Percentiles rank a stretch among this genome's conserved stretches.
These are phyloP conservation scores for Anoplophora glabripennis DNA, from an alignment of 1,140 invertebrate species.

Conservation along the genomic window DNA sequence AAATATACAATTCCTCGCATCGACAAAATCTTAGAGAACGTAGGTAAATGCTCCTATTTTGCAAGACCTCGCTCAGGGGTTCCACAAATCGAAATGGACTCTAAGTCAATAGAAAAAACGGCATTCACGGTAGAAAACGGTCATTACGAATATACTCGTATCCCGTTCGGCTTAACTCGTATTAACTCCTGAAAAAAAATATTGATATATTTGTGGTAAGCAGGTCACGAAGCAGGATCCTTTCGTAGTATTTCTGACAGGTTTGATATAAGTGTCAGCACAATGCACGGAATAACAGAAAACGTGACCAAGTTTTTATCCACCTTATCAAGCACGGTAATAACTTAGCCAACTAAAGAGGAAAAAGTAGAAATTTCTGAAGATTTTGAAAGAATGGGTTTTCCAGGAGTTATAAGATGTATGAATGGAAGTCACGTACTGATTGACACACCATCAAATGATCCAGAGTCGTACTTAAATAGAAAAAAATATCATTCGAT, in stretches of 20 bases:
- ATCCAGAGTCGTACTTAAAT: slow-evolving; percentile 31
- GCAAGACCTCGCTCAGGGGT: too few relatives aligned
- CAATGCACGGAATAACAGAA: not conserved
- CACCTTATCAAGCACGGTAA: slow-evolving; percentile 23
- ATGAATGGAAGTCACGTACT: slow-evolving; percentile 33
- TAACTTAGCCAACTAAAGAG: slow-evolving; percentile 25
- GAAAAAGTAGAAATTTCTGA: slow-evolving; percentile 19
- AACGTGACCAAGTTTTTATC: too few relatives aligned
- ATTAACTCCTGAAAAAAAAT: too few relatives aligned
- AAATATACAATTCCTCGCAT: too few relatives aligned
- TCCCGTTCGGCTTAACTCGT: too few relatives aligned
- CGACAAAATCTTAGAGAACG: too few relatives aligned
- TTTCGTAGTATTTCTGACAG: not conserved
- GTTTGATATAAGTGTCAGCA: not conserved
- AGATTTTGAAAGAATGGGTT: slow-evolving; percentile 24
- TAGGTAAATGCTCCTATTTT: too few relatives aligned
- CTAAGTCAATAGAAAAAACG: too few relatives aligned
- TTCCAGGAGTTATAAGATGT: slow-evolving; percentile 28
- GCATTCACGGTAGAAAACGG: too few relatives aligned
- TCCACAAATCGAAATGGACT: too few relatives aligned
- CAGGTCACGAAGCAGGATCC: not conserved
- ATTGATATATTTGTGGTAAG: not conserved
- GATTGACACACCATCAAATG: slow-evolving; percentile 25
- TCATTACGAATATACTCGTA: too few relatives aligned
- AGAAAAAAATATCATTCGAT: slow-evolving; percentile 28